A percentile compares a stretch with the other conserved stretches of the same genome.
Conservation (phyloP, 2,113 vertebrate genomes). For the Tupaia chinensis region DNA sequence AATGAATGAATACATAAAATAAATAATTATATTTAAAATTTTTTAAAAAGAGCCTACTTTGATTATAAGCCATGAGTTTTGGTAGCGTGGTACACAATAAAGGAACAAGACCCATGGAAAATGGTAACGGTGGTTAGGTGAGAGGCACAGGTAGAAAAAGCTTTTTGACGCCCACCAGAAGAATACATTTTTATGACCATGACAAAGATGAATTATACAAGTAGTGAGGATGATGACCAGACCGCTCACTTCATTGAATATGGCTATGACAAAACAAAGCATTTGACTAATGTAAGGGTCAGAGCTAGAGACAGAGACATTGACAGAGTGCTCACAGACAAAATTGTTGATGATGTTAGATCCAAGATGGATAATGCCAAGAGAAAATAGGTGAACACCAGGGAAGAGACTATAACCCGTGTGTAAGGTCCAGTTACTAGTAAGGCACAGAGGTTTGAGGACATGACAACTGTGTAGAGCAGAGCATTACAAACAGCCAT, state of each 20-base stretch:
- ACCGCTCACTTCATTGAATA: background rate
- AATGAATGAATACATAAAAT: background rate
- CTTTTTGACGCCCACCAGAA: background rate
- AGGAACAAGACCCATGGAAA: conserved; percentile 56
- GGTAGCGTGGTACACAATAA: background rate
- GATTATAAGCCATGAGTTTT: conserved; percentile 33
- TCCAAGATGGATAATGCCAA: conserved; percentile 26
- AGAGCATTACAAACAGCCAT: background rate
- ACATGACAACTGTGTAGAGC: background rate
- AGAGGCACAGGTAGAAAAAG: conserved; percentile 56
- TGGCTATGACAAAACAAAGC: background rate
- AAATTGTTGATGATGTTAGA: conserved; percentile 43
- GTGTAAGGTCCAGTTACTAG: background rate
- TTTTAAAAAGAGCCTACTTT: conserved; percentile 54
- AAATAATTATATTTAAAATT: no score
- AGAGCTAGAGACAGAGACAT: conserved; percentile 39
- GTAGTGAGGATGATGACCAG: conserved; percentile 17
- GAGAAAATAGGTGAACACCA: conserved; percentile 19
- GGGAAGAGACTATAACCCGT: background rate
- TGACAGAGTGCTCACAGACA: conserved; percentile 59
- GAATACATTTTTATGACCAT: conserved; percentile 51
- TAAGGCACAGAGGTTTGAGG: background rate
- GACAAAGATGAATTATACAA: background rate
- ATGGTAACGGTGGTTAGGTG: conserved; percentile 25
- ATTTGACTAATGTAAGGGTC: background rate